These are phyloP conservation scores for Gopherus evgoodei DNA, from an alignment of 2,113 vertebrate species.

Conservation along the genomic window DNA sequence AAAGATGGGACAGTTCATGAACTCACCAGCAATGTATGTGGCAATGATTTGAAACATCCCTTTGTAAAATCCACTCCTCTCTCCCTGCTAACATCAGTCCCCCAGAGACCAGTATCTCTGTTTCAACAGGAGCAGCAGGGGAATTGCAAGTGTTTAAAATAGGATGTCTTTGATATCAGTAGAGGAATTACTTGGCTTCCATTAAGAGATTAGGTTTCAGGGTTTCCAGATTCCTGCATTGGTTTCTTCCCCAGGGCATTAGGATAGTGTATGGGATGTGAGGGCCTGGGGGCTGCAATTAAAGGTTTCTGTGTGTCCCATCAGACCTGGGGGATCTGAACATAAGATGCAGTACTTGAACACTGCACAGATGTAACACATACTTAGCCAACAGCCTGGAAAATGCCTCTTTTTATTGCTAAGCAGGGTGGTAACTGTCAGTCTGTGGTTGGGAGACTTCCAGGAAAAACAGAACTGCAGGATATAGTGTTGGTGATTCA, in stretches of 20 bases:
- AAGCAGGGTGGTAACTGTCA: background rate
- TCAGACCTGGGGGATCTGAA: background rate
- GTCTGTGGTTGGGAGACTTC: background rate
- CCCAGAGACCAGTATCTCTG: background rate
- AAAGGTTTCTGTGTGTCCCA: background rate
- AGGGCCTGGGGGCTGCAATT: background rate
- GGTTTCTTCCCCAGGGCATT: background rate
- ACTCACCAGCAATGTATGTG: conserved; percentile 95
- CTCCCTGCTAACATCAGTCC: background rate
- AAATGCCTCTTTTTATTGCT: background rate
- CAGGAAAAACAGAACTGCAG: background rate
- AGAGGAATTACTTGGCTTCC: background rate
- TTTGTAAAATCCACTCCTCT: background rate
- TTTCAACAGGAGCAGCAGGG: background rate
- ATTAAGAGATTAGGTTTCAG: background rate
- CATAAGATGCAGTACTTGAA: background rate
- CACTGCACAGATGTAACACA: background rate
- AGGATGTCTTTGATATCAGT: background rate
- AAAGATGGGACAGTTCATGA: conserved; percentile 98
- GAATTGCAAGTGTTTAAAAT: background rate
- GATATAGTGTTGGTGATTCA: background rate
- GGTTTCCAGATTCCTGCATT: background rate
- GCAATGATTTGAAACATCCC: background rate
- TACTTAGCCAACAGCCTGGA: background rate
- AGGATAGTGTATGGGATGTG: background rate